Evolutionary conservation across 2,797 vertebrate genomes (phyloP).

Genomic region (Salmo trutta): DNA sequence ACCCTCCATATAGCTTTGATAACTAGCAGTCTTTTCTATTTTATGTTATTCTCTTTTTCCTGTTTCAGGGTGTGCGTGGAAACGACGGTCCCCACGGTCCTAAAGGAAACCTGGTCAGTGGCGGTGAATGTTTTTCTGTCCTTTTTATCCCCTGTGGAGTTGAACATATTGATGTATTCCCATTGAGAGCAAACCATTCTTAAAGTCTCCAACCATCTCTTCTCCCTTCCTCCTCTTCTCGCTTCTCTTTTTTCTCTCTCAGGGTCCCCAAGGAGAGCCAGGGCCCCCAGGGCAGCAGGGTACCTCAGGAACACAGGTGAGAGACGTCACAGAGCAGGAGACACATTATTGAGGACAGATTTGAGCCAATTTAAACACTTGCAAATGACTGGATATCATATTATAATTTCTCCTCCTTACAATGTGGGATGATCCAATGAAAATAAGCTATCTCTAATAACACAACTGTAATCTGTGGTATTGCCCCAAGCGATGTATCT

Average conservation of each 20-base stretch:
- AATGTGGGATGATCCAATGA: neutral
- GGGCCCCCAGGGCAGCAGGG: slow-evolving; percentile 92
- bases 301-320: slow-evolving; percentile 86
- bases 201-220: neutral
- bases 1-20: neutral
- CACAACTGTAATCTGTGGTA: neutral
- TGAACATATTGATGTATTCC: neutral
- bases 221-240: neutral
- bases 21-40: neutral
- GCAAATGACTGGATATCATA: neutral
- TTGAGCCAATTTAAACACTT: neutral
- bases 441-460: neutral
- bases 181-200: neutral
- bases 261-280: slow-evolving; percentile 92
- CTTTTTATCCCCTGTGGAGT: neutral
- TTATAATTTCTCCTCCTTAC: neutral
- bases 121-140: neutral
- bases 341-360: neutral
- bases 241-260: slow-evolving; percentile 13
- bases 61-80: slow-evolving; percentile 85
- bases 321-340: neutral
- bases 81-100: slow-evolving; percentile 87
- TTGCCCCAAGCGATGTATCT: too few relatives aligned
- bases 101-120: slow-evolving; percentile 89
- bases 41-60: neutral